Evolutionary conservation across 1,140 invertebrate species (phyloP).

Genomic region (Sycophaga agraensis): DNA sequence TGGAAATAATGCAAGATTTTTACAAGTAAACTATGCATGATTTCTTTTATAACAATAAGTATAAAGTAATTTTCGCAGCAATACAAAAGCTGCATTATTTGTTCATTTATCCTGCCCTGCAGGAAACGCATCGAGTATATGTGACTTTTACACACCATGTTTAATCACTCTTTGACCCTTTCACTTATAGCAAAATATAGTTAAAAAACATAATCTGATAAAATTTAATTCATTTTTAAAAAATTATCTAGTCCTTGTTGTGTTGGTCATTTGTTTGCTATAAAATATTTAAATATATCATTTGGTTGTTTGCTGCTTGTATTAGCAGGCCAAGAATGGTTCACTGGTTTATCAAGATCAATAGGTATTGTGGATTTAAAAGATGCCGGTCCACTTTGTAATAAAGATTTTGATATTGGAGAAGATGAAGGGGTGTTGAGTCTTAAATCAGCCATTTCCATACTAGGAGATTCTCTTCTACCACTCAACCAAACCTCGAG

Average conservation of each 20-base stretch:
- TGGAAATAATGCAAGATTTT: conserved; percentile 31
- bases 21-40: conserved; percentile 29
- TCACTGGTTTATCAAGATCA: conserved; percentile 48
- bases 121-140: conserved; percentile 23
- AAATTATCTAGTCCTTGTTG: conserved; percentile 29
- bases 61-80: conserved; percentile 30
- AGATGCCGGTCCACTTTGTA: conserved; percentile 41
- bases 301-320: conserved; percentile 50
- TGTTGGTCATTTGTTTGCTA: conserved; percentile 53
- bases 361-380: conserved; percentile 47
- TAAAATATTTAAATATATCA: conserved; percentile 54
- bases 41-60: conserved; percentile 30
- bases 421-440: conserved; percentile 46
- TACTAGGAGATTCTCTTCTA: conserved; percentile 51
- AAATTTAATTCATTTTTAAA: conserved; percentile 16
- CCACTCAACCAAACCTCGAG: conserved; percentile 55
- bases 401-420: conserved; percentile 44
- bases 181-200: conserved; percentile 21
- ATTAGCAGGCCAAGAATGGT: conserved; percentile 46
- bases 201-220: conserved; percentile 24
- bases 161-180: conserved; percentile 19
- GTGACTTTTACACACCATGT: conserved; percentile 17
- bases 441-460: conserved; percentile 50
- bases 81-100: conserved; percentile 21
- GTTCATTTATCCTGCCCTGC: conserved; percentile 29